phyloP scores from a whole-genome alignment of 1,140 invertebrate genomes.

The Drosophila truncata region DNA sequence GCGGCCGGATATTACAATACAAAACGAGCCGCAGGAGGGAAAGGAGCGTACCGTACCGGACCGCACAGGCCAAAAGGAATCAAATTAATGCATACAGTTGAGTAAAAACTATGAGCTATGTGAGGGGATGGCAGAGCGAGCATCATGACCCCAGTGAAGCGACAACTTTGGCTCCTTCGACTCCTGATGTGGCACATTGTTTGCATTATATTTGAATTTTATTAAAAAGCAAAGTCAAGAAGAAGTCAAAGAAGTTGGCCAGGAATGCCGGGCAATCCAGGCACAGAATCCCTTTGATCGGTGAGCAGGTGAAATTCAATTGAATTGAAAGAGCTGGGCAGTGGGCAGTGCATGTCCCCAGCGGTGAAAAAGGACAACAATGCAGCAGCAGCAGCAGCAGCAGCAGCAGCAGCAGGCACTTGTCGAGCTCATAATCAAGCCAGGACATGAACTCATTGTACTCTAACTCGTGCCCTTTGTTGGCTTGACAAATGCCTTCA shows the following conservation, averaged over 20 bases:
- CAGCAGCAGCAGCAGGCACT: conserved; percentile 29
- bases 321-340: neutral
- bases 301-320: conserved; percentile 4
- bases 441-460: neutral
- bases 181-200: conserved; percentile 57
- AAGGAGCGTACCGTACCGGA: no score
- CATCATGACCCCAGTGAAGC: conserved; percentile 20
- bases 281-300: neutral
- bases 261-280: neutral
- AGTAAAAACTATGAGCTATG: conserved; percentile 57
- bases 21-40: conserved; percentile 48
- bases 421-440: neutral
- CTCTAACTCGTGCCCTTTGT: neutral
- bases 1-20: conserved; percentile 65
- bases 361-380: conserved; percentile 12
- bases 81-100: conserved; percentile 68
- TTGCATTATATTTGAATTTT: conserved; percentile 70
- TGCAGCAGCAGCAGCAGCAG: no score
- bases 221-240: conserved; percentile 37
- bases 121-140: no score
- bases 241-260: neutral
- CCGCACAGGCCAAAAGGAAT: conserved; percentile 49
- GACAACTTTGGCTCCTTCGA: conserved; percentile 42
- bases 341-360: neutral
- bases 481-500: conserved; percentile 40